Conservation (phyloP, 2,113 vertebrate species). For the Hypocryptadius cinnamomeus region DNA sequence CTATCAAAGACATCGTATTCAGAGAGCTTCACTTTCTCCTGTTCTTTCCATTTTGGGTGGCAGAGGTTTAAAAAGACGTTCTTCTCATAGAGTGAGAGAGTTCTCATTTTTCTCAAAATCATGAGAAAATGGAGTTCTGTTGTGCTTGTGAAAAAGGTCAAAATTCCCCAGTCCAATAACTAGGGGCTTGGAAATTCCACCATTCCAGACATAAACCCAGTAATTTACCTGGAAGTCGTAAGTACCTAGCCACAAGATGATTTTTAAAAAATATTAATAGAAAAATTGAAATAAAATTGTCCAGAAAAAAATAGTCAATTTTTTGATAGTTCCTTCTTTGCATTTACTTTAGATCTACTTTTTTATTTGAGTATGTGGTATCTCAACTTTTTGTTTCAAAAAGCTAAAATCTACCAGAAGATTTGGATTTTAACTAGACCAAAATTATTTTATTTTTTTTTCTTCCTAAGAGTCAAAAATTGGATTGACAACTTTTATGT, state of each 20-base stretch:
- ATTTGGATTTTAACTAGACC: neutral
- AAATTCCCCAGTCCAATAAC: neutral
- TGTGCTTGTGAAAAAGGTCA: neutral
- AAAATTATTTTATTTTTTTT: neutral
- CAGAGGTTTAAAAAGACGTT: neutral
- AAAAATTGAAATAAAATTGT: neutral
- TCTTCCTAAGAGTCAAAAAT: neutral
- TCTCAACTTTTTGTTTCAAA: neutral
- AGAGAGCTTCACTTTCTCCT: neutral
- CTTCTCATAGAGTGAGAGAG: neutral
- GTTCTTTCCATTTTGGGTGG: neutral
- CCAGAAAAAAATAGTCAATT: neutral
- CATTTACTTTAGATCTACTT: neutral
- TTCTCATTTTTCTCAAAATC: no score
- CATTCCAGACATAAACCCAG: neutral
- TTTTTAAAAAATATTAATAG: neutral
- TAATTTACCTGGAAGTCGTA: neutral
- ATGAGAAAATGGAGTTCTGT: neutral
- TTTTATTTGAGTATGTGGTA: neutral
- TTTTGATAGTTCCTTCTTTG: neutral
- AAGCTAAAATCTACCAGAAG: neutral
- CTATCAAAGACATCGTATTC: neutral
- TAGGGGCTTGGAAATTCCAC: neutral
- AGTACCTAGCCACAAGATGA: neutral
- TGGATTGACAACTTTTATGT: neutral